Evolutionary conservation across 1,140 invertebrate species (phyloP).

Genomic region (Papilio aristodemus): DNA sequence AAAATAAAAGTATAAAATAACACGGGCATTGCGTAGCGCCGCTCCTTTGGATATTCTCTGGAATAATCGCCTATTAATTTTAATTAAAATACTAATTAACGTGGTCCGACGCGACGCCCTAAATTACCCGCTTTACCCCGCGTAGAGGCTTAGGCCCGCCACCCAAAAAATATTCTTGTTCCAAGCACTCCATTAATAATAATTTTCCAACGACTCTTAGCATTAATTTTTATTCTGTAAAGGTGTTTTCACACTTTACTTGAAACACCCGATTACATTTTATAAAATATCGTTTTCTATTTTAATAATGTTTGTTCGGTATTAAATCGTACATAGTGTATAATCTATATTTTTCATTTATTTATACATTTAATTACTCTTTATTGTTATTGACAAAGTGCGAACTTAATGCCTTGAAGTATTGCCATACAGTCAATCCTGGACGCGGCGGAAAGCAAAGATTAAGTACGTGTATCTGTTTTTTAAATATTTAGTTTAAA

Average conservation of each 20-base stretch:
- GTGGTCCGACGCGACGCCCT: conserved; percentile 55
- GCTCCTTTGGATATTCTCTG: conserved; percentile 55
- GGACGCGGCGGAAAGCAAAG: too few relatives aligned
- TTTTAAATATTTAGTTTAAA: too few relatives aligned
- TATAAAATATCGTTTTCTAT: background rate
- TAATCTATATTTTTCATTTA: too few relatives aligned
- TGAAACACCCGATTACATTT: background rate
- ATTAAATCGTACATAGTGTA: too few relatives aligned
- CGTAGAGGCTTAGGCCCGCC: conserved; percentile 65
- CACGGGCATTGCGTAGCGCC: background rate
- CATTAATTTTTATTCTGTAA: conserved; percentile 31
- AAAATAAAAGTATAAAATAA: conserved; percentile 41
- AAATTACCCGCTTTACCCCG: conserved; percentile 64
- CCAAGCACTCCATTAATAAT: conserved; percentile 55
- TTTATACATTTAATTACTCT: too few relatives aligned
- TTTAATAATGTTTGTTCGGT: too few relatives aligned
- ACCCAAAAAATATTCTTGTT: conserved; percentile 69
- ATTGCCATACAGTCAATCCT: too few relatives aligned
- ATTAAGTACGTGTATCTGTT: too few relatives aligned
- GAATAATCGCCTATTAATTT: conserved; percentile 76
- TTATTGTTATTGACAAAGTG: too few relatives aligned
- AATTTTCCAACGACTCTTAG: conserved; percentile 46
- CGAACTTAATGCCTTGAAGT: too few relatives aligned
- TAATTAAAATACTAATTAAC: conserved; percentile 77
- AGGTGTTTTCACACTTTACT: background rate